Evolutionary conservation across 2,888 invertebrate species (phyloP).

Genomic region (Ditula angustiorana): DNA sequence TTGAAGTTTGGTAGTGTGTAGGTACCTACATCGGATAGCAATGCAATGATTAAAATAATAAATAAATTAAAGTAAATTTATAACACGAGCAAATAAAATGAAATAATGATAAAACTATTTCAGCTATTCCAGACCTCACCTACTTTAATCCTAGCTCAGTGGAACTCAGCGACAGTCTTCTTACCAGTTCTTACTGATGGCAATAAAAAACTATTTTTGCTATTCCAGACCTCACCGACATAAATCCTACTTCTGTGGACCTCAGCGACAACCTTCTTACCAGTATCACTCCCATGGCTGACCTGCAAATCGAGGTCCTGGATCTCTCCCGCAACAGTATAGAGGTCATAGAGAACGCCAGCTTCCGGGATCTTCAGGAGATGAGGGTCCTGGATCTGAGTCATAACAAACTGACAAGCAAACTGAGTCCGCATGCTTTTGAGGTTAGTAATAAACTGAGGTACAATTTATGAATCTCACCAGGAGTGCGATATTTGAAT

Average conservation of each 20-base stretch:
- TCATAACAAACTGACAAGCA: slow-evolving; percentile 87
- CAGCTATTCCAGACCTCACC: slow-evolving; percentile 58
- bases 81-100: too few relatives aligned
- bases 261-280: slow-evolving; percentile 76
- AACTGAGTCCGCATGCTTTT: slow-evolving; percentile 87
- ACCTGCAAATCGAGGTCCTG: slow-evolving; percentile 81
- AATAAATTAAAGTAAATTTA: too few relatives aligned
- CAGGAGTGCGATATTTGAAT: too few relatives aligned
- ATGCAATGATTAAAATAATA: too few relatives aligned
- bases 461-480: too few relatives aligned
- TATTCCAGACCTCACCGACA: slow-evolving; percentile 61
- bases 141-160: slow-evolving; percentile 66
- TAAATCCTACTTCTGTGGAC: slow-evolving; percentile 69
- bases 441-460: too few relatives aligned
- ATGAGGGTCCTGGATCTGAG: slow-evolving; percentile 89
- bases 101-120: neutral
- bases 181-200: slow-evolving; percentile 56
- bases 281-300: slow-evolving; percentile 83
- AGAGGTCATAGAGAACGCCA: slow-evolving; percentile 84
- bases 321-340: slow-evolving; percentile 88
- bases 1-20: too few relatives aligned
- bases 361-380: slow-evolving; percentile 87
- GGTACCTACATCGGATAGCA: too few relatives aligned
- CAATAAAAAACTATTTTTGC: neutral
- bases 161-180: slow-evolving; percentile 76